These are phyloP conservation scores for Collichthys lucidus DNA, from an alignment of 2,113 vertebrate genomes.

Conservation along the genomic window DNA sequence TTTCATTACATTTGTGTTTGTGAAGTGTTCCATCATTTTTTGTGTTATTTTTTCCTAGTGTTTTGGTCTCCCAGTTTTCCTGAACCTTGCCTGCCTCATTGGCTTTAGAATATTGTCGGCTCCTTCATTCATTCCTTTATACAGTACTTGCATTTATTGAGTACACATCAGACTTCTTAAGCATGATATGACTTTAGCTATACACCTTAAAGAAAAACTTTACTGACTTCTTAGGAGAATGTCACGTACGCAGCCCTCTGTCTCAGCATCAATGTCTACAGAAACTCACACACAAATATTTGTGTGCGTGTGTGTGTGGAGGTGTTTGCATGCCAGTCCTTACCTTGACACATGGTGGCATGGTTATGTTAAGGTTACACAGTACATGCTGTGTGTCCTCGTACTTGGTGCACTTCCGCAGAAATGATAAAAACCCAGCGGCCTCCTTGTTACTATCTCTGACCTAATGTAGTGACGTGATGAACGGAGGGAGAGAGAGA, in stretches of 20 bases:
- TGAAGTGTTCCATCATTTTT: too few relatives aligned
- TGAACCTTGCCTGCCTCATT: too few relatives aligned
- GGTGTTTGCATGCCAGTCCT: conserved; percentile 1
- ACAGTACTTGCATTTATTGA: too few relatives aligned
- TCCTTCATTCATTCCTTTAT: too few relatives aligned
- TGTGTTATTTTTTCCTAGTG: too few relatives aligned
- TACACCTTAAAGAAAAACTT: background rate
- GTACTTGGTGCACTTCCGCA: conserved; percentile 96
- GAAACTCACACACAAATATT: conserved; percentile 11
- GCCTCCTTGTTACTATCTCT: conserved; percentile 94
- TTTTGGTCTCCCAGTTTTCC: too few relatives aligned
- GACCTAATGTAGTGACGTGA: conserved; percentile 82
- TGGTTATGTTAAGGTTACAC: conserved; percentile 95
- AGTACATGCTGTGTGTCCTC: conserved; percentile 94
- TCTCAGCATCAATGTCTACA: background rate
- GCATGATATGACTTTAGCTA: background rate
- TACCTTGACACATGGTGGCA: conserved; percentile 96
- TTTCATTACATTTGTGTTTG: too few relatives aligned
- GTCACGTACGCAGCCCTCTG: background rate
- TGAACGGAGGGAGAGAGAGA: conserved; percentile 3
- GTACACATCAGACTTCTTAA: background rate
- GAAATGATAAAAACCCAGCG: conserved; percentile 92
- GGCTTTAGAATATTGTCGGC: too few relatives aligned
- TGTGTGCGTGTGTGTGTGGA: background rate
- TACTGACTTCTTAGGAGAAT: background rate